These are phyloP conservation scores for Nomada ferruginata DNA, from an alignment of 2,888 invertebrate genomes.

Conservation along the genomic window DNA sequence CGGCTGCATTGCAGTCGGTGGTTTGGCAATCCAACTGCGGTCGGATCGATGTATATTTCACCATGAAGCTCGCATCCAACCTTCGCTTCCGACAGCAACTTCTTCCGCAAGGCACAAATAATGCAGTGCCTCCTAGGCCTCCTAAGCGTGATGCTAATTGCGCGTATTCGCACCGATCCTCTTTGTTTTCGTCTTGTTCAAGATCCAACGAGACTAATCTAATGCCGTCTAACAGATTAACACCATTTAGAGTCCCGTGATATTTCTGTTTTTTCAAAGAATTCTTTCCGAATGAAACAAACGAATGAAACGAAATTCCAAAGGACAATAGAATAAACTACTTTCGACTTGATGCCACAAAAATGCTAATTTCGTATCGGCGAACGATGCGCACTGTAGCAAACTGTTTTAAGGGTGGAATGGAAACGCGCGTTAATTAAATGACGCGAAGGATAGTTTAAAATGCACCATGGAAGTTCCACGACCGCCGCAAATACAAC, in stretches of 20 bases:
- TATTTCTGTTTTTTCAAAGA: too few relatives aligned
- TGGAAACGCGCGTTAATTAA: constrained; percentile 31
- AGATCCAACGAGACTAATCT: background rate
- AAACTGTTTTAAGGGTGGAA: constrained; percentile 25
- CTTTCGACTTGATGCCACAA: background rate
- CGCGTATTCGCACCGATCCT: constrained; percentile 5
- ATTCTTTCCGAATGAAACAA: too few relatives aligned
- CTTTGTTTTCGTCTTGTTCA: background rate
- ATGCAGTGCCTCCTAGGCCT: constrained; percentile 45
- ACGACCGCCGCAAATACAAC: background rate
- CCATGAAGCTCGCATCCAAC: constrained; percentile 36
- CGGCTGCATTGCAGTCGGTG: constrained; percentile 79
- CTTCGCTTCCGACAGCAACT: constrained; percentile 36
- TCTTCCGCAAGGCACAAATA: constrained; percentile 63
- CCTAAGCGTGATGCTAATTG: constrained; percentile 38
- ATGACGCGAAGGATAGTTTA: constrained; percentile 29
- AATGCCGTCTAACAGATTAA: background rate
- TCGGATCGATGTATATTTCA: constrained; percentile 76
- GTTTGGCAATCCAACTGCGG: constrained; percentile 81
- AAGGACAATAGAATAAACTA: background rate
- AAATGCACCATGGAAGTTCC: constrained; percentile 24
- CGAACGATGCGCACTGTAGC: constrained; percentile 2
- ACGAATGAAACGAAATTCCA: too few relatives aligned
- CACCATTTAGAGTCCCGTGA: background rate
- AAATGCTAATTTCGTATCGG: background rate